These are phyloP conservation scores for Leptopilina clavipes DNA, from an alignment of 1,140 invertebrate species.

Conservation along the genomic window DNA sequence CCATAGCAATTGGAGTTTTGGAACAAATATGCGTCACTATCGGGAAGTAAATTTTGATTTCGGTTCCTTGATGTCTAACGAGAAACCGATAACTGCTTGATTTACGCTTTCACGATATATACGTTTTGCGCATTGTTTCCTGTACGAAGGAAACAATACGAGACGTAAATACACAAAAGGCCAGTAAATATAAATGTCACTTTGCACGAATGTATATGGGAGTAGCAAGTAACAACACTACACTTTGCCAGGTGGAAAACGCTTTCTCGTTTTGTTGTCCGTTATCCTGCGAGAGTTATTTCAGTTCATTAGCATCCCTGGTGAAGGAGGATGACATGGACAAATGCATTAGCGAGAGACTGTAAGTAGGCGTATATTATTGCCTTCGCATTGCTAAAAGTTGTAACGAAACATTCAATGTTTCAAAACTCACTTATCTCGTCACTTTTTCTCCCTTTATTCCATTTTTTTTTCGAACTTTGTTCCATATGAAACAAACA, in stretches of 20 bases:
- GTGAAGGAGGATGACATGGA: constrained; percentile 45
- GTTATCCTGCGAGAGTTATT: constrained; percentile 61
- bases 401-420: no score
- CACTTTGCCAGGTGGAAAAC: constrained; percentile 21
- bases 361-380: no score
- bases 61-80: neutral
- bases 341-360: constrained; percentile 60
- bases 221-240: constrained; percentile 12
- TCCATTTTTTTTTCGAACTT: no score
- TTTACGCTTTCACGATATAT: constrained; percentile 24
- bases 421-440: no score
- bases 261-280: constrained; percentile 40
- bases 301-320: constrained; percentile 63
- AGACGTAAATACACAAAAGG: constrained; percentile 1
- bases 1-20: no score
- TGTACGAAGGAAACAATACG: constrained; percentile 1
- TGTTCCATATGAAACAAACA: no score
- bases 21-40: neutral
- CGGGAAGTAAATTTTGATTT: neutral
- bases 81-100: constrained; percentile 29
- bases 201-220: constrained; percentile 19
- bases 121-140: constrained; percentile 18
- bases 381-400: no score
- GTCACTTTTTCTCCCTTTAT: no score
- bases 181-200: constrained; percentile 16